Conservation (phyloP, 1,140 invertebrate species). For the Ooceraea biroi region DNA sequence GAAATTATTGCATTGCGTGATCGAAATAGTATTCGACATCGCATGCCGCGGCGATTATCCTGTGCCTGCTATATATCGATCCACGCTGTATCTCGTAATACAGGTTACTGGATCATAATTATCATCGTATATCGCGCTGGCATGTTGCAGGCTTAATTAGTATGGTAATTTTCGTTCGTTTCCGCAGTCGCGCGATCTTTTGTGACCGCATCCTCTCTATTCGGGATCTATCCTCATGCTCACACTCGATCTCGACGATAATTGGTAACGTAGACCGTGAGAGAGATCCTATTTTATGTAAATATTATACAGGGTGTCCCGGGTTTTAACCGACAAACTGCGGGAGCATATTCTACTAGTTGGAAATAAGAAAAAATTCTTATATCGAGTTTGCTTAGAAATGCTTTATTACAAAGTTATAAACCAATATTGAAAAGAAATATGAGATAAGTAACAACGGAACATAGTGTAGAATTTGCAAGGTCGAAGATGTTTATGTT, state of each 20-base stretch:
- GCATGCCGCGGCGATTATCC: constrained; percentile 46
- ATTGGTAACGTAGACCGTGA: constrained; percentile 8
- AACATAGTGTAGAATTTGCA: too few relatives aligned
- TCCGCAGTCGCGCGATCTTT: constrained; percentile 41
- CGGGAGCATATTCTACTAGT: too few relatives aligned
- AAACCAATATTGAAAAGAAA: too few relatives aligned
- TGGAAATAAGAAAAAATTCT: too few relatives aligned
- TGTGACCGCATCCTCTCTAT: neutral
- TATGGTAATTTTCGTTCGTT: constrained; percentile 64
- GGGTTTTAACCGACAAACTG: too few relatives aligned
- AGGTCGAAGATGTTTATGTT: too few relatives aligned
- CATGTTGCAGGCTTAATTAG: constrained; percentile 58
- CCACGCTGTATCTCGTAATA: constrained; percentile 24
- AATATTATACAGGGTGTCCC: too few relatives aligned
- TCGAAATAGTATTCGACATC: constrained; percentile 54
- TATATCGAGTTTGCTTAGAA: too few relatives aligned
- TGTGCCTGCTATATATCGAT: constrained; percentile 44
- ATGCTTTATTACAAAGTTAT: too few relatives aligned
- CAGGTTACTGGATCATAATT: constrained; percentile 61
- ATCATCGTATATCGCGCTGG: constrained; percentile 39
- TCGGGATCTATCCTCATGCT: constrained; percentile 12
- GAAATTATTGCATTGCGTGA: constrained; percentile 50
- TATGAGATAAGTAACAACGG: too few relatives aligned
- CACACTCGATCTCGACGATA: neutral
- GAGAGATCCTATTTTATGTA: neutral